A percentile compares a stretch with the other conserved stretches of the same genome.
Conservation (phyloP, 1,140 invertebrate species). For the Drosophila takahashii region DNA sequence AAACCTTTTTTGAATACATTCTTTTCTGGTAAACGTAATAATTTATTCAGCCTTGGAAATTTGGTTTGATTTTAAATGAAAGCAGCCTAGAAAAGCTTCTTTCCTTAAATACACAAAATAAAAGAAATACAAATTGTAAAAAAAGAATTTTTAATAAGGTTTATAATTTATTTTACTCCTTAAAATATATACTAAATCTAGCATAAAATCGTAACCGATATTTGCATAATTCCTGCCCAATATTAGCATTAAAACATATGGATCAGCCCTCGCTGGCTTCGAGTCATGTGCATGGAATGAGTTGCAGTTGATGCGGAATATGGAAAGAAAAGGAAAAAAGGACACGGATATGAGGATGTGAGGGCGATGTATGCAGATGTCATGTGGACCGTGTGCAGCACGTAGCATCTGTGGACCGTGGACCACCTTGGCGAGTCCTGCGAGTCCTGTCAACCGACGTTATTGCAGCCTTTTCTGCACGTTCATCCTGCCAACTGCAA, state of each 20-base stretch:
- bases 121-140: not conserved
- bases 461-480: constrained; percentile 40
- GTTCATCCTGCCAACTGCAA: constrained; percentile 47
- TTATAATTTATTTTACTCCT: too few species aligned
- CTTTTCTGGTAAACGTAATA: too few species aligned
- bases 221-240: too few species aligned
- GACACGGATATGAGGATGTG: constrained; percentile 9
- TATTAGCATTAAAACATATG: not conserved
- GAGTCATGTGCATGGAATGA: constrained; percentile 40
- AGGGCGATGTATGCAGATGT: constrained; percentile 55
- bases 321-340: constrained; percentile 40
- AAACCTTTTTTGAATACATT: too few species aligned
- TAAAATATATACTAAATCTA: too few species aligned
- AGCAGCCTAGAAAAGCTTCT: too few species aligned
- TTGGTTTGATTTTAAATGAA: too few species aligned
- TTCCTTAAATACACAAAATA: not conserved
- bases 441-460: constrained; percentile 2
- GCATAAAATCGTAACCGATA: too few species aligned
- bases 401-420: constrained; percentile 42
- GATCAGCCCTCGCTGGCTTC: constrained; percentile 12
- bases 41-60: too few species aligned
- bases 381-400: constrained; percentile 69
- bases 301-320: constrained; percentile 50
- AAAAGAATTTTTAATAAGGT: too few species aligned
- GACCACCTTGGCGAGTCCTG: constrained; percentile 46